Evolutionary conservation across 2,113 vertebrate genomes (phyloP), one percentile per base, ranked within the genome.

Genomic region (Etheostoma cragini): DNA sequence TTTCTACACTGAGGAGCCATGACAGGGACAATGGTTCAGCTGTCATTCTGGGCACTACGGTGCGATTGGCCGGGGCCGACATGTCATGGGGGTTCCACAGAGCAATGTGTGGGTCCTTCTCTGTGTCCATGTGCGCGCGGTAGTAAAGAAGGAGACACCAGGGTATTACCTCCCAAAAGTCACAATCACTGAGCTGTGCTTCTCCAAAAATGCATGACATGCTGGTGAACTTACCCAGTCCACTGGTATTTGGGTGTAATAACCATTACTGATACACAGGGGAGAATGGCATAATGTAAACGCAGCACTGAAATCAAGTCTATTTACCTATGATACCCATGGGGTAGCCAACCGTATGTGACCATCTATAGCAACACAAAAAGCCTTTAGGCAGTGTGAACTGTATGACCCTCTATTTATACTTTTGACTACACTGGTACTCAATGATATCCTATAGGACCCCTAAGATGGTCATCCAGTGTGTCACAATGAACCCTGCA

Each of bases 11-110:
- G 93, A 95, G 87, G 64, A 88, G 86, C 85, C 87, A 86, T 94
- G 94, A 94, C 91, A 94, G 94, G 78, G 93, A 93, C 93, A 95
- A 89, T 88, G 90, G 91, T 94, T 88, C 86, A 88, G 89, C 92
- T 94, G 93, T 94, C 93, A 90, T 91, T 80, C 85, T 15, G 42
- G 80, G 83, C 50, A 65, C 87, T 71, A 45, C 73, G 50, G 76
- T 84, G 81, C 83, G 78, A 92, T 83, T 90, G 92, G 87, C 87
- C 65, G 12, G 83, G 84, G 84, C 88, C 92, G 94, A 94, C 94
- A 94, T 93, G 95, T 94, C 91, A 89, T 42, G 80, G 76, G 87
- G 88, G 80, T 82, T 85, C 68, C 30, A 88, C 87, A 87, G 85
- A 80, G 80, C 79, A 53, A 67, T 49, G 54, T 65, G 68, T 46